Evolutionary conservation across 2,888 invertebrate genomes (phyloP), one percentile per base, ranked within the genome.

Genomic region (Thera britannica): DNA sequence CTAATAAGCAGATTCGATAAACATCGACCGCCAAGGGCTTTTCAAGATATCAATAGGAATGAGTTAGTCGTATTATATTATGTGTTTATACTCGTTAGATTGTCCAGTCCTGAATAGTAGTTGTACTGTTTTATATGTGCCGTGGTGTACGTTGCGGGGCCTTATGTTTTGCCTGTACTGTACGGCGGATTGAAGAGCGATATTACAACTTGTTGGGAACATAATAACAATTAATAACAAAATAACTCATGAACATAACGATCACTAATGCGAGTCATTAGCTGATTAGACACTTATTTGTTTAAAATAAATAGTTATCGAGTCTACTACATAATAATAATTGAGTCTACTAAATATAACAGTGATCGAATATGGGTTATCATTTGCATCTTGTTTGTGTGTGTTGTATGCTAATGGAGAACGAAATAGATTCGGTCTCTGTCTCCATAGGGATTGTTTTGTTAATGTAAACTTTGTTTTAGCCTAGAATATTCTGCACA

Each of bases 1-100:
- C 61, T 73, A 77, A 78, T 80, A 77, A 78, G 79, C 75, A 77
- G 73, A 73, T 84, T 80, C 76, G 79, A 84, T 74, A 78, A 75
- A 68, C 67, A 63, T 58, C 72, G 71, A 65, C 58, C 68, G 46
- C 8, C 70, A 73, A 77, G 75, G 66, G 73, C 71, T 58, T 67
- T 62, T 70, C 69, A 72, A 68, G 77, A 77, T 72, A 71, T 73
- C 68, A 72, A 70, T 72, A 71, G 69, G 63, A 70, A 75, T 71
- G 72, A 81, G 84, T 85, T 83, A 83, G 76, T 74, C 65, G 61
- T 63, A 34, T 44, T 34, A 73, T 55, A 58, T 44, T 70, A 59
- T 68, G 62, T 73, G 77, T 76, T 75, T 70, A 68, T 72, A 68
- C 72, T 58, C 66, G 72, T 74, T 74, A 76, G 72, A 76, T 68